A percentile compares a stretch with the other conserved stretches of the same genome.
These are phyloP conservation scores for Epistrophe eligans DNA, from an alignment of 2,888 invertebrate species.

Conservation along the genomic window DNA sequence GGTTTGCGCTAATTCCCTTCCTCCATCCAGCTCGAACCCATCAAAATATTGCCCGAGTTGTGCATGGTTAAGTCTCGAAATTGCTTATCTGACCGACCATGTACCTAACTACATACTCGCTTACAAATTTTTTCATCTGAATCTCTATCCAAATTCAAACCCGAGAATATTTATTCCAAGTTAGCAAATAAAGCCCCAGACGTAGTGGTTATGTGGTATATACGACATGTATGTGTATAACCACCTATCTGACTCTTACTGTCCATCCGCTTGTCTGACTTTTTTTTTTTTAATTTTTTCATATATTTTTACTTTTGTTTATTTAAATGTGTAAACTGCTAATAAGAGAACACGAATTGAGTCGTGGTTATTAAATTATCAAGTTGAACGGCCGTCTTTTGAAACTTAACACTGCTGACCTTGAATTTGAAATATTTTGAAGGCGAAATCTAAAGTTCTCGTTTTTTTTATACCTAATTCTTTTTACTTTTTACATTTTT, in stretches of 20 bases:
- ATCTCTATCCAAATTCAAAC: background rate
- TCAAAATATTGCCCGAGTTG: constrained; percentile 22
- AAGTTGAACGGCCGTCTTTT: constrained; percentile 82
- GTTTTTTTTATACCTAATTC: background rate
- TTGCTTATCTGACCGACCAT: constrained; percentile 32
- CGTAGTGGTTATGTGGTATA: too few relatives aligned
- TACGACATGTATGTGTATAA: background rate
- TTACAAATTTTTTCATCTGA: constrained; percentile 5
- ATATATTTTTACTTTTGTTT: constrained; percentile 36
- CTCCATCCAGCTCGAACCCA: background rate
- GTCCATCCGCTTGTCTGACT: constrained; percentile 62
- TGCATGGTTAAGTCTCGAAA: constrained; percentile 61
- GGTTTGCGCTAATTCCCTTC: background rate
- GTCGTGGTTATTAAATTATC: constrained; percentile 77
- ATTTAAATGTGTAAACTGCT: constrained; percentile 67
- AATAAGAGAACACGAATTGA: constrained; percentile 70
- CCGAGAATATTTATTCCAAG: constrained; percentile 30
- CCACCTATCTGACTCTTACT: constrained; percentile 19
- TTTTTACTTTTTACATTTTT: background rate
- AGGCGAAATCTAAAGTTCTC: constrained; percentile 63
- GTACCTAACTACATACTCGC: background rate
- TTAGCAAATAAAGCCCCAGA: constrained; percentile 38
- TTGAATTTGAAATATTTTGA: constrained; percentile 80
- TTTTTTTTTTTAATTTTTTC: constrained; percentile 1
- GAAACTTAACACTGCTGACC: constrained; percentile 80